Conservation (phyloP, 2,888 invertebrate genomes). For the Deilephila elpenor region DNA sequence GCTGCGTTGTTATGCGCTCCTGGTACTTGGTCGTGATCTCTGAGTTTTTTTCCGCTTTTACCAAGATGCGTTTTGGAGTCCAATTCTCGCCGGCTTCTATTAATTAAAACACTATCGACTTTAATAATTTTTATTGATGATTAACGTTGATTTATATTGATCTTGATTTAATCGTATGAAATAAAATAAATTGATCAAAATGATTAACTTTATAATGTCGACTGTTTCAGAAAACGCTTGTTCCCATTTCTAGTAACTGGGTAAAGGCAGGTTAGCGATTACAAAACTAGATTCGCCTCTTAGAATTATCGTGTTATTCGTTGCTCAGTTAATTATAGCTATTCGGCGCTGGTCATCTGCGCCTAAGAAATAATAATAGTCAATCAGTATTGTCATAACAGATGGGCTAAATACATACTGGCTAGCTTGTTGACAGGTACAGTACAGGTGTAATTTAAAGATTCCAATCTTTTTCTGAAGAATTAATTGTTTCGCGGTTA, state of each 20-base stretch:
- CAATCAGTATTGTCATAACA: slow-evolving; percentile 18
- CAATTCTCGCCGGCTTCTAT: neutral
- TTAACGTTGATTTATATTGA: slow-evolving; percentile 18
- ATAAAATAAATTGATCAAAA: neutral
- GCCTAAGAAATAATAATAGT: slow-evolving; percentile 11
- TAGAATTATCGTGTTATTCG: slow-evolving; percentile 4
- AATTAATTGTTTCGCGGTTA: neutral
- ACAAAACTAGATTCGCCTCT: slow-evolving; percentile 15
- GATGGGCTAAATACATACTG: neutral
- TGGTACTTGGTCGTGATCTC: slow-evolving; percentile 51
- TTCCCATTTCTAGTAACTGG: neutral
- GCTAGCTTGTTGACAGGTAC: slow-evolving; percentile 8
- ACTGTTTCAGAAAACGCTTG: neutral
- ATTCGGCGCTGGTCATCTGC: slow-evolving; percentile 5
- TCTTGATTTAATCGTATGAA: neutral
- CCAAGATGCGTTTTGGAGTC: slow-evolving; percentile 9
- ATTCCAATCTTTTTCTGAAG: neutral
- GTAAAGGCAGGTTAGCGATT: slow-evolving; percentile 6
- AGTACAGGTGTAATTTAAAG: slow-evolving; percentile 13
- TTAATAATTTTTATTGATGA: slow-evolving; percentile 12
- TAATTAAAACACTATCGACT: slow-evolving; percentile 7
- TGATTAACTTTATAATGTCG: neutral
- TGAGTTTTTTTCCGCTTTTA: slow-evolving; percentile 35
- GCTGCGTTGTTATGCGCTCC: slow-evolving; percentile 66
- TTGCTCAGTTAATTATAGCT: slow-evolving; percentile 21